Base-by-base conservation (phyloP, 2,888 invertebrate genomes). In the Corythucha ciliata region DNA sequence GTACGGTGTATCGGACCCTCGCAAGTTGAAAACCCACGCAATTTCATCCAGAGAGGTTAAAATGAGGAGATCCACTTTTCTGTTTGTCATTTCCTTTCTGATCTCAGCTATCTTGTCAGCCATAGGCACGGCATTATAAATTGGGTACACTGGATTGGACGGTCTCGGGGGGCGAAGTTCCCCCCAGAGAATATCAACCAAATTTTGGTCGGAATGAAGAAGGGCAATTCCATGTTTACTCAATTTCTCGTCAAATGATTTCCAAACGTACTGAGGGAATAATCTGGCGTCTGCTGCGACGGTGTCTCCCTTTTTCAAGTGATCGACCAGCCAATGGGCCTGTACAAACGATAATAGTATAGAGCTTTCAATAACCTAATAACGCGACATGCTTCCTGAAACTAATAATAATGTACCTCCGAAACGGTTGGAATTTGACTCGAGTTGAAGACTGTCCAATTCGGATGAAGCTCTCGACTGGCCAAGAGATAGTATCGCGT, bases 401-500 rank as follows among this genome's bases (percentile, higher is more conserved):
- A n/a, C n/a, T n/a, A n/a, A n/a, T n/a, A n/a, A n/a, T n/a, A n/a
- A n/a, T n/a, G n/a, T n/a, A n/a, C n/a, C n/a, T n/a, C n/a, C n/a
- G n/a, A n/a, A n/a, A n/a, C n/a, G n/a, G n/a, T n/a, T n/a, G n/a
- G n/a, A n/a, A n/a, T n/a, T n/a, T n/a, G n/a, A n/a, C n/a, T n/a
- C n/a, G n/a, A n/a, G n/a, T n/a, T n/a, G n/a, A n/a, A n/a, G n/a
- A n/a, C n/a, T n/a, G n/a, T n/a, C n/a, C n/a, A n/a, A n/a, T n/a
- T n/a, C n/a, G n/a, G n/a, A n/a, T 91, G 90, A 26, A 91, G 72
- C 66, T 98, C 82, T 58, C 80, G 72, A 14, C 74, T 71, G 1
- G 93, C 94, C 74, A 98, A 97, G 21, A 88, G 75, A 68, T 83
- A 92, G 68, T 98, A 98, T 5, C 98, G 74, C 0, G 96, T 96